These are phyloP conservation scores for Malthinus flaveolus DNA, from an alignment of 2,888 invertebrate genomes.

Conservation along the genomic window DNA sequence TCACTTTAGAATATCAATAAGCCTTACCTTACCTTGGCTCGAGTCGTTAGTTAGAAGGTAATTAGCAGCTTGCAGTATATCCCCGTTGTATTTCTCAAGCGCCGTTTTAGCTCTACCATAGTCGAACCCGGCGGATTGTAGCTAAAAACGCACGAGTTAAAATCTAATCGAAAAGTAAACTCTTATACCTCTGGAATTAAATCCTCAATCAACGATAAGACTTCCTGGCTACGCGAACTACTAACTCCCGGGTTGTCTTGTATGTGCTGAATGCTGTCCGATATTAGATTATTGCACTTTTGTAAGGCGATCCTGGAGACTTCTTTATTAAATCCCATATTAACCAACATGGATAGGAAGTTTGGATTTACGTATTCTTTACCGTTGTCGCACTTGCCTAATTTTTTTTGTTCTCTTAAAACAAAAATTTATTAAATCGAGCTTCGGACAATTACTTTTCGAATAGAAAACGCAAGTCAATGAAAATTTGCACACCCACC, in stretches of 20 bases:
- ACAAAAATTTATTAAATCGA: too few relatives aligned
- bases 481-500: too few relatives aligned
- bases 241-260: slow-evolving; percentile 62
- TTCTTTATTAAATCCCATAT: slow-evolving; percentile 70
- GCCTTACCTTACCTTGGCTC: too few relatives aligned
- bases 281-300: slow-evolving; percentile 70
- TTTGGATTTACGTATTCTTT: slow-evolving; percentile 58
- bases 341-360: slow-evolving; percentile 59
- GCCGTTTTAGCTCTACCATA: slow-evolving; percentile 59
- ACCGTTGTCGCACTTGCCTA: slow-evolving; percentile 66
- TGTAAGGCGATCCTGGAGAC: slow-evolving; percentile 65
- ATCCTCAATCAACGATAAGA: slow-evolving; percentile 47
- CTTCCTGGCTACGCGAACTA: slow-evolving; percentile 49
- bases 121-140: slow-evolving; percentile 66
- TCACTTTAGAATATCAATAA: not conserved
- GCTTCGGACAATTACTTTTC: too few relatives aligned
- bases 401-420: slow-evolving; percentile 57
- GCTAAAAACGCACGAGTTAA: slow-evolving; percentile 43
- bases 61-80: slow-evolving; percentile 63
- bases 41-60: slow-evolving; percentile 56
- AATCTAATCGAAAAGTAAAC: not conserved
- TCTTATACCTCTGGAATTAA: slow-evolving; percentile 46
- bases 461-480: too few relatives aligned
- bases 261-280: slow-evolving; percentile 66
- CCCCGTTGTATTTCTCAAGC: slow-evolving; percentile 59